Conservation (phyloP, 2,797 vertebrate genomes). For the Carcharodon carcharias region DNA sequence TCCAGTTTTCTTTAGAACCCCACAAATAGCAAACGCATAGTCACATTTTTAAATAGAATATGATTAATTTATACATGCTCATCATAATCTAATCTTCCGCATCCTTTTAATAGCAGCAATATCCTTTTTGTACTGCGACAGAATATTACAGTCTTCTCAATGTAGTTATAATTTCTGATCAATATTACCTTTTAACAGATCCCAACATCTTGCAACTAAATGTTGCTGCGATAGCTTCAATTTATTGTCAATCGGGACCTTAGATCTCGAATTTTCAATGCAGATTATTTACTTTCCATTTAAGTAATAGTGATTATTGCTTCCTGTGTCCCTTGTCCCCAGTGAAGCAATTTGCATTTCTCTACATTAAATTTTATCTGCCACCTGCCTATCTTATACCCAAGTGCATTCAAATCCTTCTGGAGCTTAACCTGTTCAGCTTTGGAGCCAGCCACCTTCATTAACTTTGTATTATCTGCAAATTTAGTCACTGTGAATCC, state of each 20-base stretch:
- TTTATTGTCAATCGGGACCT: background rate
- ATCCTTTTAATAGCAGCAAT: background rate
- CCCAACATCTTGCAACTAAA: background rate
- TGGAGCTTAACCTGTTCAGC: background rate
- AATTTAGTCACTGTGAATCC: background rate
- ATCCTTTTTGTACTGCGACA: background rate
- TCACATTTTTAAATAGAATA: background rate
- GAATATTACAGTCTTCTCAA: background rate
- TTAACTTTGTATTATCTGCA: background rate
- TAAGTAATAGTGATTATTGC: background rate
- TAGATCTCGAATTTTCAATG: background rate
- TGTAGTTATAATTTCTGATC: background rate
- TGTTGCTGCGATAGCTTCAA: background rate
- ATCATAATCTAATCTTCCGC: background rate
- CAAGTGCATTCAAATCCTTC: background rate
- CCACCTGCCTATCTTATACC: background rate
- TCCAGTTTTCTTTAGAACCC: background rate
- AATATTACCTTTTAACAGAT: background rate
- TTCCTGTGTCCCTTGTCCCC: background rate
- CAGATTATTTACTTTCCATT: background rate
- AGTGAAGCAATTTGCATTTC: background rate
- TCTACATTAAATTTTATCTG: no score
- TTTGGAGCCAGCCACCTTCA: background rate
- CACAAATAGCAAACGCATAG: background rate
- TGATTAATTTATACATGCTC: background rate